Conservation (phyloP, 2,888 invertebrate genomes). For the Tanypteryx hageni region DNA sequence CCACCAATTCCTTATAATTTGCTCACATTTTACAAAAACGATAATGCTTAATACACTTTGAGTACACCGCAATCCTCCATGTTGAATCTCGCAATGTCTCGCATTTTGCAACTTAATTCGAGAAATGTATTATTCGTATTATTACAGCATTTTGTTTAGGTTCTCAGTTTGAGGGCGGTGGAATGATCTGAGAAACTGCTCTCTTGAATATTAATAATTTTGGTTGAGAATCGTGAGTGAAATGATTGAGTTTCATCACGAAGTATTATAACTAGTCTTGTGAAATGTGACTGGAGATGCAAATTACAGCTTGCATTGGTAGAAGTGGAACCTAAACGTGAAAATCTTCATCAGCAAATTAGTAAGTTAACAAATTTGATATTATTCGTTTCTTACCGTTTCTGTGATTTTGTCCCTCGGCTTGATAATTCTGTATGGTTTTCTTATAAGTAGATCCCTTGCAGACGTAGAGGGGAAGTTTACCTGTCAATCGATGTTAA, state of each 20-base stretch:
- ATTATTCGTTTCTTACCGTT: too few relatives aligned
- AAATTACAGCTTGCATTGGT: not conserved
- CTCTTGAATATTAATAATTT: not conserved
- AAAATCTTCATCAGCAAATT: not conserved
- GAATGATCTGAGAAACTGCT: not conserved
- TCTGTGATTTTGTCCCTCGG: too few relatives aligned
- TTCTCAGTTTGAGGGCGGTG: slow-evolving; percentile 46
- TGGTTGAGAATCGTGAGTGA: not conserved
- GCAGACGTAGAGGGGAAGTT: too few relatives aligned
- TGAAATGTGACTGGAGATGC: not conserved
- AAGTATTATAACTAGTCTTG: not conserved
- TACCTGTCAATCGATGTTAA: too few relatives aligned
- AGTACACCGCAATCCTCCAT: slow-evolving; percentile 34
- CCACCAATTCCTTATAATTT: not conserved
- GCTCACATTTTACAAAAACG: not conserved
- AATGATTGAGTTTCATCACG: not conserved
- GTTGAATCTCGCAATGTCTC: slow-evolving; percentile 51
- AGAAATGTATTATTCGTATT: slow-evolving; percentile 44
- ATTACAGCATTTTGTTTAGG: slow-evolving; percentile 62
- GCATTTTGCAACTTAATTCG: not conserved
- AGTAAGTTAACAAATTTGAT: not conserved
- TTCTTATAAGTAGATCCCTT: too few relatives aligned
- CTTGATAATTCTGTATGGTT: too few relatives aligned
- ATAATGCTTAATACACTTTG: not conserved
- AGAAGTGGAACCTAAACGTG: not conserved